Evolutionary conservation across 2,888 invertebrate genomes (phyloP).

Genomic region (Eumerus sabulonum): DNA sequence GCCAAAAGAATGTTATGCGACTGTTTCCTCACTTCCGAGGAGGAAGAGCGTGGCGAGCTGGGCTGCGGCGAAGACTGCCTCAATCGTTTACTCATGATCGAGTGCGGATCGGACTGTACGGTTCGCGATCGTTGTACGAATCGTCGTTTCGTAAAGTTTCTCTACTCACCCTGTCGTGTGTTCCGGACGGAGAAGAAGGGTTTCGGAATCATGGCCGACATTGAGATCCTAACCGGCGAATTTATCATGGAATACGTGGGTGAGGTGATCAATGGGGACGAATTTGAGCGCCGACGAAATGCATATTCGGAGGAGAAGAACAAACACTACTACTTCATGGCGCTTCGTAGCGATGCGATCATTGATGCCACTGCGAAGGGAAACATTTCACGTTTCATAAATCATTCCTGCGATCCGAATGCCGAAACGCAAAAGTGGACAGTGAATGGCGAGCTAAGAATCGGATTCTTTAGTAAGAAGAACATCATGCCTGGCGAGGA

Average conservation of each 20-base stretch:
- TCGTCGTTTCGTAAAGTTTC: slow-evolving; percentile 92
- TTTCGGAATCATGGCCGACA: slow-evolving; percentile 87
- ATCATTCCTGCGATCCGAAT: slow-evolving; percentile 99
- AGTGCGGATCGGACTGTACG: slow-evolving; percentile 95
- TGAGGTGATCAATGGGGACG: slow-evolving; percentile 94
- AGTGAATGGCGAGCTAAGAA: slow-evolving; percentile 93
- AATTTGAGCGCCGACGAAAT: slow-evolving; percentile 92
- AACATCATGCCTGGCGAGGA: slow-evolving; percentile 93
- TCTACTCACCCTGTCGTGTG: slow-evolving; percentile 92
- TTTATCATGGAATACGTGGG: slow-evolving; percentile 99
- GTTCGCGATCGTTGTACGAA: slow-evolving; percentile 95
- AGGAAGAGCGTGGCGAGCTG: slow-evolving; percentile 88
- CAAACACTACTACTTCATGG: slow-evolving; percentile 98
- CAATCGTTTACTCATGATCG: slow-evolving; percentile 98
- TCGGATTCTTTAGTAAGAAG: slow-evolving; percentile 96
- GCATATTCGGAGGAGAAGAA: slow-evolving; percentile 94
- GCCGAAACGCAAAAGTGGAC: slow-evolving; percentile 99
- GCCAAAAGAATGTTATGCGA: slow-evolving; percentile 97
- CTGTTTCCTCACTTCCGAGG: slow-evolving; percentile 94
- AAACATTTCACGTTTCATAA: slow-evolving; percentile 97
- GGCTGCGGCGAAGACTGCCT: slow-evolving; percentile 98
- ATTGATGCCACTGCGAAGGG: slow-evolving; percentile 98
- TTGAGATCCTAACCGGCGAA: slow-evolving; percentile 82
- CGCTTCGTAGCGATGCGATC: slow-evolving; percentile 93
- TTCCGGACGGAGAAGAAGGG: slow-evolving; percentile 97